Evolutionary conservation across 92 coral and sea anemone species (phyloP), one percentile per base, ranked within the genome.

Genomic region (Parazoanthus atlanticus): DNA sequence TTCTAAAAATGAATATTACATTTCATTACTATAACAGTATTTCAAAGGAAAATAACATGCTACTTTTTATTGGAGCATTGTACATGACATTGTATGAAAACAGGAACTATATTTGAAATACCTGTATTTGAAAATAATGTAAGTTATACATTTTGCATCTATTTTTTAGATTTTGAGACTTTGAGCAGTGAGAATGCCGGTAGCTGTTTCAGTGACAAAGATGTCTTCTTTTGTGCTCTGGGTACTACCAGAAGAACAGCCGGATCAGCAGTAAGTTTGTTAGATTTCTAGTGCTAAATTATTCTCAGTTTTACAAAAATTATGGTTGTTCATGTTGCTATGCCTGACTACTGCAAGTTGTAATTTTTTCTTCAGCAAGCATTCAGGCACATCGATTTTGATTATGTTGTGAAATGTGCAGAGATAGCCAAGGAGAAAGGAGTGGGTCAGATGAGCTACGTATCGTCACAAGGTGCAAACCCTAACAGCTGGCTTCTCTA

Each of bases 241-340:
- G 99, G 99, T 23, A 89, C 95, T 34, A 95, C 98, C 29, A 91
- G 96, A 88, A 92, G 82, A 25, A 74, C 86, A 8, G 99, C 98
- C 69, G 99, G 98, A 69, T 97, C 99, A 43, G 98, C 96, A 78
- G 99, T 97, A 90, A 88, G 98, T 94, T 26, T 11, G 13, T 25
- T 40, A 46, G 6, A 46, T 46, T 8, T 8, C 12, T 46, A 10
- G 0, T 46, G 12, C 12, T 7, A 9, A 8, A 8, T 46, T 46
- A 46, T 46, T 8, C 12, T 46, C 12, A 6, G 6, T 1, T 40
- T 40, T 40, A 40, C 43, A 40, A 40, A 0, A 1, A 40, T 40
- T 40, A 4, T 40, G 43, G 43, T 40, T 40, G 6, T 7, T 30
- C 1, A 8, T 49, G 64, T 56, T 88, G 28, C 32, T 21, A 26